A percentile compares a stretch with the other conserved stretches of the same genome.
Evolutionary conservation across 2,113 vertebrate genomes (phyloP).

Genomic region (Tachysurus fulvidraco): DNA sequence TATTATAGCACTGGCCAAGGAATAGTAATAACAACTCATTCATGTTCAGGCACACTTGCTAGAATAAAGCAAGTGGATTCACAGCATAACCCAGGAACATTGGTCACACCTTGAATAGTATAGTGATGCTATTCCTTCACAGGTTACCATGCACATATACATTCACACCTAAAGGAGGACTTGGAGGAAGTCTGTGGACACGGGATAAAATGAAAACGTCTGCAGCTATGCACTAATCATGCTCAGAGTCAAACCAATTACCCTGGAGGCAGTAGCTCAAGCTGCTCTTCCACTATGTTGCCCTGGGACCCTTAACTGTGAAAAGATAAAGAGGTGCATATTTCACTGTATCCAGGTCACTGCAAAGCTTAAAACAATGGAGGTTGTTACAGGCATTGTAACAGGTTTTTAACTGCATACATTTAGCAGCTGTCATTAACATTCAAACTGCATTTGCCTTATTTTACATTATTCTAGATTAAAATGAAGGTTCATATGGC

Average conservation of each 20-base stretch:
- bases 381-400: not conserved
- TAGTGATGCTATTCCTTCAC: not conserved
- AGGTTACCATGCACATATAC: not conserved
- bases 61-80: not conserved
- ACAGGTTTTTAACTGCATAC: not conserved
- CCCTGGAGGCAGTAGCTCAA: too few species aligned
- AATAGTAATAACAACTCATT: not conserved
- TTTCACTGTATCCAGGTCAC: not conserved
- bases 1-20: not conserved
- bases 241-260: not conserved
- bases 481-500: not conserved
- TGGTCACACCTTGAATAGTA: not conserved
- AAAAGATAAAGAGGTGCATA: not conserved
- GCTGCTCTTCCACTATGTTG: not conserved
- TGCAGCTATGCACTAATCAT: not conserved
- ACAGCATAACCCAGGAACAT: not conserved
- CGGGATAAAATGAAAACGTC: not conserved
- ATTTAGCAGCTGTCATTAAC: not conserved
- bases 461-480: not conserved
- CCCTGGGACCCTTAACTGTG: conserved; percentile 6
- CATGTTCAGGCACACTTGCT: not conserved
- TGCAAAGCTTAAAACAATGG: not conserved
- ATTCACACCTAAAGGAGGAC: not conserved
- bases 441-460: not conserved
- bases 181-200: not conserved